Conservation (phyloP, 2,888 invertebrate genomes). For the Drosophila antonietae region DNA sequence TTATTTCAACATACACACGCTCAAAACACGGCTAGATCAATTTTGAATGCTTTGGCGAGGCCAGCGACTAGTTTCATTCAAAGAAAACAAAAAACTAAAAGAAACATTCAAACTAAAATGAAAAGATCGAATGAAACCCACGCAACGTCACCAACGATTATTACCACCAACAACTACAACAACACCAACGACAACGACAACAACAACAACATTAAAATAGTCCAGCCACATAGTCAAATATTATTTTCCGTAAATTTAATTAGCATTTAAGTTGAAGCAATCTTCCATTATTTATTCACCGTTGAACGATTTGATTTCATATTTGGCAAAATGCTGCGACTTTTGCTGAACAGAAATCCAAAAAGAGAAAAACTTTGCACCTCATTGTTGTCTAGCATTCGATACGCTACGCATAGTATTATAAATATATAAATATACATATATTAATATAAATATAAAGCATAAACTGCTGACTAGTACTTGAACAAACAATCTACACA, state of each 20-base stretch:
- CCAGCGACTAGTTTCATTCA: slow-evolving; percentile 58
- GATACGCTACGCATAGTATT: slow-evolving; percentile 67
- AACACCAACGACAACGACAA: neutral
- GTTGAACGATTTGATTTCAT: slow-evolving; percentile 48
- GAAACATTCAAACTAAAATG: neutral
- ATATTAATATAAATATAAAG: slow-evolving; percentile 12
- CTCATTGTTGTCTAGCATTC: slow-evolving; percentile 43
- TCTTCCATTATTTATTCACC: slow-evolving; percentile 52
- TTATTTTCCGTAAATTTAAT: slow-evolving; percentile 66
- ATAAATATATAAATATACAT: slow-evolving; percentile 29
- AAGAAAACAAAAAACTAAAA: slow-evolving; percentile 4
- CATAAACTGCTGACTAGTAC: slow-evolving; percentile 58
- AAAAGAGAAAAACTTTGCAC: slow-evolving; percentile 41
- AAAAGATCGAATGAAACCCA: slow-evolving; percentile 44
- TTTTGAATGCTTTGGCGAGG: slow-evolving; percentile 59
- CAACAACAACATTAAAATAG: neutral
- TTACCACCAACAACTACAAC: slow-evolving; percentile 6
- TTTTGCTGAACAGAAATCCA: slow-evolving; percentile 51
- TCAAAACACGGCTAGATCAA: slow-evolving; percentile 43
- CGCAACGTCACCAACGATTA: slow-evolving; percentile 44
- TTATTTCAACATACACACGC: slow-evolving; percentile 39
- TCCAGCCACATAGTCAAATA: slow-evolving; percentile 67
- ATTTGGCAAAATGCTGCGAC: slow-evolving; percentile 50
- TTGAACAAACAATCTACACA: slow-evolving; percentile 51
- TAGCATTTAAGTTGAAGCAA: slow-evolving; percentile 75